Base-by-base conservation (phyloP, 2,888 invertebrate genomes). In the Amiota minor region DNA sequence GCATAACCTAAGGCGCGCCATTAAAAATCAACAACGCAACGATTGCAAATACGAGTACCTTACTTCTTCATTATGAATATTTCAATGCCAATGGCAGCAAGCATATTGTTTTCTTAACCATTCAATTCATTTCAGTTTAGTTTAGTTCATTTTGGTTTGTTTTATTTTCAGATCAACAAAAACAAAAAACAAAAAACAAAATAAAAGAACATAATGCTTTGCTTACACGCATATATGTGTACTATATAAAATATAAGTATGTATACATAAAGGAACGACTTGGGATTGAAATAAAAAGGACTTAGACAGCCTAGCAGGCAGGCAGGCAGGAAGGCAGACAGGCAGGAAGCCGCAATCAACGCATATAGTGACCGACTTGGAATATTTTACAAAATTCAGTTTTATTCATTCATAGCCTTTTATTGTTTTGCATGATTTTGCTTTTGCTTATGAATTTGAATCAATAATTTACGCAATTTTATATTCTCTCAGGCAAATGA, bases 391-490 rank as follows among this genome's bases (percentile, higher is more conserved):
- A 18, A 14, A 18, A 46, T 62, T 45, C 9, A 47, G 9, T 47
- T 47, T 65, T 65, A 12, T 35, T 61, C 72, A 46, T 65, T 70
- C 75, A 59, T 59, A 8, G 59, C 59, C 59, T 14, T 59, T 59
- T 59, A 71, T 49, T 71, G 62, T 20, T 62, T 71, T 79, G 76
- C 76, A 76, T 79, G 79, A 81, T 75, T 62, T 75, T 72, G 69
- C 56, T 49, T 77, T 77, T 77, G 83, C 84, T 84, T 35, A 6
- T 35, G 35, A 35, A 35, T 35, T 83, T 79, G 82, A 83, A 83
- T 83, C 83, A 83, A 83, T 83, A 83, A 83, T 83, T 83, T 83
- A 83, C 83, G 83, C 84, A 83, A 84, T 83, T 83, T 81, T 81
- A 83, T 84, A 83, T 80, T 67, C 53, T 11, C 16, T 59, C 35